phyloP scores from a whole-genome alignment of 1,140 invertebrate genomes.

The Bombus pyrosoma region DNA sequence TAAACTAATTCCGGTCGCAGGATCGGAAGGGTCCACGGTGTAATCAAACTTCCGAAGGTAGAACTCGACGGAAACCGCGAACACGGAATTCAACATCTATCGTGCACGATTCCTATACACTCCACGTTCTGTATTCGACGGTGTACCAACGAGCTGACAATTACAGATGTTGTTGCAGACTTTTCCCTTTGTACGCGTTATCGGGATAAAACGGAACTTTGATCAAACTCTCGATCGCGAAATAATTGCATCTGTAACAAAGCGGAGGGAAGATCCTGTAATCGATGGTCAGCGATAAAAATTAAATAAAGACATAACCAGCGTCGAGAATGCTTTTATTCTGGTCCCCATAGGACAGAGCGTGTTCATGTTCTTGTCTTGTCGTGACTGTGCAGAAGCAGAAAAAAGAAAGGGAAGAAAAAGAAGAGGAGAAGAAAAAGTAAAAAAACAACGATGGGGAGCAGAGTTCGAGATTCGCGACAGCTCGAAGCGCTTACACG shows the following conservation, averaged over 20 bases:
- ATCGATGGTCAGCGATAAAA: neutral
- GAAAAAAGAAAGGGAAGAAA: neutral
- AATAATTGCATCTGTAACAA: too few relatives aligned
- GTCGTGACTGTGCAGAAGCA: conserved; percentile 22
- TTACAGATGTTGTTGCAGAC: conserved; percentile 45
- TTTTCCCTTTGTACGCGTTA: conserved; percentile 17
- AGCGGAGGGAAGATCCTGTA: neutral
- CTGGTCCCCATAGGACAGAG: conserved; percentile 5
- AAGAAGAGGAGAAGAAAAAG: neutral
- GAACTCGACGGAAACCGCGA: conserved; percentile 53
- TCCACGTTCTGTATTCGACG: conserved; percentile 32
- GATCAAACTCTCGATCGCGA: neutral
- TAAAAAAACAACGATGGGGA: neutral
- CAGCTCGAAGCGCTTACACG: conserved; percentile 43
- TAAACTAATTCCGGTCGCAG: conserved; percentile 59
- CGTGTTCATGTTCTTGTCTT: conserved; percentile 55
- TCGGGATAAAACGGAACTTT: conserved; percentile 27
- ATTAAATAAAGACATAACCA: conserved; percentile 43
- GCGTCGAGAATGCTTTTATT: conserved; percentile 26
- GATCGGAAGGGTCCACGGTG: conserved; percentile 43
- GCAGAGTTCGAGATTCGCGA: conserved; percentile 40
- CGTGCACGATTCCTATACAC: conserved; percentile 1
- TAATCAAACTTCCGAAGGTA: conserved; percentile 64
- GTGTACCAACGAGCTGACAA: conserved; percentile 48
- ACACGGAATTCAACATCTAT: conserved; percentile 27